phyloP scores from a whole-genome alignment of 2,113 vertebrate species.

The Eira barbara region DNA sequence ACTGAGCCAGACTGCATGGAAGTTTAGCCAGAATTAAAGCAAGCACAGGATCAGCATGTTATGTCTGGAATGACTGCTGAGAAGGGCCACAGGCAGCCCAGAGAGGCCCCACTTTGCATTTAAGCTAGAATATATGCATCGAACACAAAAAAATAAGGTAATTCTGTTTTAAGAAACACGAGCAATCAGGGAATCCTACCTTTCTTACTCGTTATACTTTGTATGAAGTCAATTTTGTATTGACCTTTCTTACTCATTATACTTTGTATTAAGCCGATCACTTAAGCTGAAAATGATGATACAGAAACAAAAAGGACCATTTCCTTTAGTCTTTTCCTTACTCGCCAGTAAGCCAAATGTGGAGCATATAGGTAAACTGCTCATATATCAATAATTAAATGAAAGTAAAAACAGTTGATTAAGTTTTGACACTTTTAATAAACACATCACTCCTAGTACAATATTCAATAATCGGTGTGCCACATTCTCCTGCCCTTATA shows the following conservation, averaged over 20 bases:
- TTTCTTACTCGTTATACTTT: background rate
- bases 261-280: background rate
- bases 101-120: background rate
- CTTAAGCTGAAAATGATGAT: background rate
- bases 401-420: background rate
- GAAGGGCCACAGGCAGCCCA: background rate
- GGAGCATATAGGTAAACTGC: background rate
- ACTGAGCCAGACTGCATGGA: background rate
- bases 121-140: background rate
- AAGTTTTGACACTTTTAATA: background rate
- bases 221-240: background rate
- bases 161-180: background rate
- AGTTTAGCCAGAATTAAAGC: background rate
- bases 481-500: background rate
- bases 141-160: background rate
- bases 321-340: background rate
- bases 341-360: background rate
- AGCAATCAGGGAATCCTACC: background rate
- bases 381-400: background rate
- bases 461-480: background rate
- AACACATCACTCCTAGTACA: background rate
- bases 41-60: background rate
- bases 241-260: background rate
- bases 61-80: background rate
- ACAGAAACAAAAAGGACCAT: background rate